Conservation (phyloP, 2,797 vertebrate species). For the Malurus splendens region DNA sequence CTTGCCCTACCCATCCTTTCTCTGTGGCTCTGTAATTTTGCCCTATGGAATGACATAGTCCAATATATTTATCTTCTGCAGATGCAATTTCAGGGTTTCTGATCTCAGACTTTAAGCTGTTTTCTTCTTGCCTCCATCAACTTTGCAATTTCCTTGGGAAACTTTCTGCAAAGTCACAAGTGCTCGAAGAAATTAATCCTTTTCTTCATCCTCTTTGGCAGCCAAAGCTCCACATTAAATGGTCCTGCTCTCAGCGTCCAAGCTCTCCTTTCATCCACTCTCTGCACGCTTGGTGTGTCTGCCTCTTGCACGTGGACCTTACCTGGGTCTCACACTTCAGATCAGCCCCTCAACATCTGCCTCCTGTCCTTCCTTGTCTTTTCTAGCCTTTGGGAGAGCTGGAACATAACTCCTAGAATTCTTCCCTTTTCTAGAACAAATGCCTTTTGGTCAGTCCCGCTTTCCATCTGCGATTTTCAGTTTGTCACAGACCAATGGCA, state of each 20-base stretch:
- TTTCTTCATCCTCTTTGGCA: background rate
- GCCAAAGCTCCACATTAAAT: rapidly evolving
- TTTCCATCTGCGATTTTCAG: background rate
- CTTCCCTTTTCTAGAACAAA: background rate
- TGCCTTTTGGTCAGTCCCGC: background rate
- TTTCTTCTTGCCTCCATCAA: background rate
- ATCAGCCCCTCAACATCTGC: background rate
- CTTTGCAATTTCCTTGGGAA: background rate
- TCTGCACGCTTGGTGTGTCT: background rate
- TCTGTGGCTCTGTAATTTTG: background rate
- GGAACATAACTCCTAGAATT: background rate
- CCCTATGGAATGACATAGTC: background rate
- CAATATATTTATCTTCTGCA: background rate
- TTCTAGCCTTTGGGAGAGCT: background rate
- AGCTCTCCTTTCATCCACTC: background rate
- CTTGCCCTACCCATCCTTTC: background rate
- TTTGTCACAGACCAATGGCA: background rate
- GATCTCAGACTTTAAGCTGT: background rate
- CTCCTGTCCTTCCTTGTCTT: background rate
- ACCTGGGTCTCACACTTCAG: rapidly evolving
- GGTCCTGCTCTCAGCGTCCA: rapidly evolving
- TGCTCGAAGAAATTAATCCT: background rate
- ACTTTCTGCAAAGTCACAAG: background rate
- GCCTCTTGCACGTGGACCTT: background rate
- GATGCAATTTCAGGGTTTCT: background rate